Conservation (phyloP, 2,888 invertebrate species). For the Polydesmus complanatus region DNA sequence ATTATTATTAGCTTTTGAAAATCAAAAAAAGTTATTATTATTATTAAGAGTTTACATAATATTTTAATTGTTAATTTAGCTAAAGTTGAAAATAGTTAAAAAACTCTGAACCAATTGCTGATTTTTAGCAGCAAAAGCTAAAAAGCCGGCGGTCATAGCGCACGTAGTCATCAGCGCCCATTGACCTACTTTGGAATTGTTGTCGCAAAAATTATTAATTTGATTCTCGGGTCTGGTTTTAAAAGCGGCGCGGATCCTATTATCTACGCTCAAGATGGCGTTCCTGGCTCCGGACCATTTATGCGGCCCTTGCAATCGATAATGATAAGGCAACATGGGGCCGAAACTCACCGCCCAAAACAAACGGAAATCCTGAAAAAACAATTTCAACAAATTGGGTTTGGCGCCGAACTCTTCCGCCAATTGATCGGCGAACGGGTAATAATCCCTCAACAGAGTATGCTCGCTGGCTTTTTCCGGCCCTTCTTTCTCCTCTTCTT, state of each 20-base stretch:
- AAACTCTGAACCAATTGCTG: not conserved
- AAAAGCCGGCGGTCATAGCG: not conserved
- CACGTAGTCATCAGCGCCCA: not conserved
- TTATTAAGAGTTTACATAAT: too few species aligned
- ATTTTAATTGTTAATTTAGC: too few species aligned
- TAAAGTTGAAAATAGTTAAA: not conserved
- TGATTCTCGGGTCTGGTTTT: not conserved
- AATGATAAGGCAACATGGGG: slow-evolving; percentile 30
- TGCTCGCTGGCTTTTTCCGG: not conserved
- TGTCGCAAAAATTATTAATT: not conserved
- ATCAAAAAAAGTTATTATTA: too few species aligned
- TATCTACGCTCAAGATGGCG: slow-evolving; percentile 29
- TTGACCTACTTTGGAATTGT: not conserved
- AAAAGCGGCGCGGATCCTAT: slow-evolving; percentile 21
- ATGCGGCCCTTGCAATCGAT: slow-evolving; percentile 31
- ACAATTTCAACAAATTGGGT: slow-evolving; percentile 28
- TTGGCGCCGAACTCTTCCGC: slow-evolving; percentile 32
- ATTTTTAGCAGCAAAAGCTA: not conserved
- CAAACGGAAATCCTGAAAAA: slow-evolving; percentile 23
- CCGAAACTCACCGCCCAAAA: slow-evolving; percentile 25
- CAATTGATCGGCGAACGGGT: slow-evolving; percentile 28
- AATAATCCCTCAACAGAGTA: not conserved
- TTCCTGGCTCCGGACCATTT: slow-evolving; percentile 33
- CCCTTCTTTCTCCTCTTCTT: not conserved
- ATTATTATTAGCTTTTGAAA: too few species aligned